A percentile compares a stretch with the other conserved stretches of the same genome.
phyloP scores from a whole-genome alignment of 1,140 invertebrate species.

The Aphis craccivora region DNA sequence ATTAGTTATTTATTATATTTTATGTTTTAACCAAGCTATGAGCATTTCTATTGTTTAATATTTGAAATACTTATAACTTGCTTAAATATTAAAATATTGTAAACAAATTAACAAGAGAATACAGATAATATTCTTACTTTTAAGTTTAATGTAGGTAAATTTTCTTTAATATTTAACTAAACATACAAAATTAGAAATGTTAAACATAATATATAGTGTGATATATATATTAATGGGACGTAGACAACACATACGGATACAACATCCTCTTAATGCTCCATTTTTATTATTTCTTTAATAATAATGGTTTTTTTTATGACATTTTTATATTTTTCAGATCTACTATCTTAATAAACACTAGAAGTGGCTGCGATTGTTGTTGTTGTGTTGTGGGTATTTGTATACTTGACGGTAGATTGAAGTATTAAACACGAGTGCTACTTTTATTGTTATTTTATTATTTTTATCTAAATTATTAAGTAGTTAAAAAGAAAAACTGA shows the following conservation, averaged over 20 bases:
- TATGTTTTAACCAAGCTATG: no score
- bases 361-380: background rate
- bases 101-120: no score
- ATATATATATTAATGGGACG: background rate
- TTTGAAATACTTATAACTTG: no score
- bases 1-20: no score
- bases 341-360: conserved; percentile 51
- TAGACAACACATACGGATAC: background rate
- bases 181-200: background rate
- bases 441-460: conserved; percentile 58
- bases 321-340: conserved; percentile 47
- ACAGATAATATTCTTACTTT: no score
- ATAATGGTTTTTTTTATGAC: background rate
- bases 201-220: no score
- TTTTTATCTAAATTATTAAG: conserved; percentile 55
- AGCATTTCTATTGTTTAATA: no score
- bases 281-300: background rate
- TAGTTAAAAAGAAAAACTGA: conserved; percentile 33
- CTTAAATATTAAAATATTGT: no score
- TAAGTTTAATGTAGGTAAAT: no score
- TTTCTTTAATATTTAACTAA: background rate
- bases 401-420: conserved; percentile 23
- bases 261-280: background rate
- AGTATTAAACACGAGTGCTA: conserved; percentile 56
- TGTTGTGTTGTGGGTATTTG: conserved; percentile 7